Conservation (phyloP, 2,888 invertebrate species). For the Athripsodes cinereus region DNA sequence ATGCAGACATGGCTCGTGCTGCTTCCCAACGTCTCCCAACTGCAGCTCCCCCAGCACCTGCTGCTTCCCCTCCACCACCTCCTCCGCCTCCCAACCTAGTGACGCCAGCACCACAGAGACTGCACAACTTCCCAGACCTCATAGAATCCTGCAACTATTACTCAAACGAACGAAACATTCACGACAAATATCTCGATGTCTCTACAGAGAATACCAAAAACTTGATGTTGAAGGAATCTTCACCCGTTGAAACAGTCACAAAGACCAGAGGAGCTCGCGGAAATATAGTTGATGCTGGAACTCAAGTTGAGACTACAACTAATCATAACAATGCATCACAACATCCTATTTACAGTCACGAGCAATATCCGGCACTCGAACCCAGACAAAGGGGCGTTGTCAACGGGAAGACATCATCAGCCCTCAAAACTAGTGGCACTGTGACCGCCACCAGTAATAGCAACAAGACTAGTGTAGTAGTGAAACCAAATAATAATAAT, state of each 20-base stretch:
- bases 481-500: background rate
- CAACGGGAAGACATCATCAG: constrained; percentile 9
- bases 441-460: background rate
- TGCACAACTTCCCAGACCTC: constrained; percentile 43
- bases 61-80: constrained; percentile 11
- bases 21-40: constrained; percentile 31
- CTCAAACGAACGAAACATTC: constrained; percentile 35
- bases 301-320: constrained; percentile 30
- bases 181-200: constrained; percentile 22
- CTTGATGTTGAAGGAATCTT: constrained; percentile 13
- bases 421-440: background rate
- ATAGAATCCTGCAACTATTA: constrained; percentile 50
- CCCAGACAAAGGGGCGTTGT: constrained; percentile 26
- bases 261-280: constrained; percentile 26
- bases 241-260: constrained; percentile 1
- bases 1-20: constrained; percentile 75
- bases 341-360: constrained; percentile 31
- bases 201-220: constrained; percentile 25
- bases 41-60: constrained; percentile 7
- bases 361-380: constrained; percentile 42
- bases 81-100: background rate
- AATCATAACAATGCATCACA: constrained; percentile 30
- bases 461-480: background rate
- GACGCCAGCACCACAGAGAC: constrained; percentile 29
- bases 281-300: constrained; percentile 28